These are phyloP conservation scores for Watsonalla binaria DNA, from an alignment of 2,888 invertebrate genomes.

Conservation along the genomic window DNA sequence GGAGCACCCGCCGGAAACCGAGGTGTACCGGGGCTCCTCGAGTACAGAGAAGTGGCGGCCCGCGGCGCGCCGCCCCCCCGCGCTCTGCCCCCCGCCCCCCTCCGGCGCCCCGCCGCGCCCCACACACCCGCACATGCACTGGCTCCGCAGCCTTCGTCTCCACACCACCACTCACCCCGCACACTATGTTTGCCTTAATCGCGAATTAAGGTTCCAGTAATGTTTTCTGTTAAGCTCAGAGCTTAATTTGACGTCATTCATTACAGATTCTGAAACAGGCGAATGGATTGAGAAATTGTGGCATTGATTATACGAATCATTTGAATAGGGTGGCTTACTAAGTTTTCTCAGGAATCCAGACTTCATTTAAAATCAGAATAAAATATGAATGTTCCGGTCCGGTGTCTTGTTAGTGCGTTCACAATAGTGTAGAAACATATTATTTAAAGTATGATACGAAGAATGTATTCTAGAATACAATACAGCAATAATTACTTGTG, in stretches of 20 bases:
- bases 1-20: conserved; percentile 74
- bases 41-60: conserved; percentile 75
- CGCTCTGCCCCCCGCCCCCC: conserved; percentile 37
- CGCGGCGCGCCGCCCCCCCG: conserved; percentile 62
- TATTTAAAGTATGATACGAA: too few relatives aligned
- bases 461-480: too few relatives aligned
- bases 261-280: conserved; percentile 46
- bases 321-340: conserved; percentile 6
- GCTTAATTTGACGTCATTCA: conserved; percentile 71
- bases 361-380: not conserved
- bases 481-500: too few relatives aligned
- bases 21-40: conserved; percentile 77
- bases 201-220: conserved; percentile 75
- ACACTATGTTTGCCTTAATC: conserved; percentile 77
- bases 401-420: too few relatives aligned
- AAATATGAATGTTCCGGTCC: too few relatives aligned
- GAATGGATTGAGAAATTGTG: conserved; percentile 34
- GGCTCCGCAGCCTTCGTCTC: conserved; percentile 69
- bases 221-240: conserved; percentile 72
- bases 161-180: conserved; percentile 74
- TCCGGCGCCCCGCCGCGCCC: conserved; percentile 31
- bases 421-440: too few relatives aligned
- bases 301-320: conserved; percentile 18
- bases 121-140: conserved; percentile 63
- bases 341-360: not conserved